Evolutionary conservation across 2,113 vertebrate genomes (phyloP).

Genomic region (Lampris megalopsis): DNA sequence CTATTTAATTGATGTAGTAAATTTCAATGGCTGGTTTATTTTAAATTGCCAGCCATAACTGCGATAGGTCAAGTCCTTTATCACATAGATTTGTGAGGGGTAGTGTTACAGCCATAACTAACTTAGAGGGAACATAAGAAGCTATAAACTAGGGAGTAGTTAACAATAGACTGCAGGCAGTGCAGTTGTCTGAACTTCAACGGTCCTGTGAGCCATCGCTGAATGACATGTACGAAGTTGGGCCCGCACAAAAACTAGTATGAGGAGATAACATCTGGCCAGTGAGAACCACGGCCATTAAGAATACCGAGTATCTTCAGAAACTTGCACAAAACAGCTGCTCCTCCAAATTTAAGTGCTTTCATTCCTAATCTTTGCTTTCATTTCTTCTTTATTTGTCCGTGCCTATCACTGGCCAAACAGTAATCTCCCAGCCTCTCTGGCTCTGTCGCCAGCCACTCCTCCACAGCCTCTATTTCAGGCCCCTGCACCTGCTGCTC

Average conservation of each 20-base stretch:
- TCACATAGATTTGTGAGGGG: conserved; percentile 2
- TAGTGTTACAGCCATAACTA: conserved; percentile 38
- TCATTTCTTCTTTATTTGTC: conserved; percentile 25
- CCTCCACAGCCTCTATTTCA: conserved; percentile 79
- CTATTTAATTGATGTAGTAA: background rate
- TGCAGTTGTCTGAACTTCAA: background rate
- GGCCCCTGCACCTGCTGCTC: conserved; percentile 79
- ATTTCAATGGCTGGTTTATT: background rate
- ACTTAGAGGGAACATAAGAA: conserved; percentile 18
- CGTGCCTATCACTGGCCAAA: conserved; percentile 22
- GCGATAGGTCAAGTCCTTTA: background rate
- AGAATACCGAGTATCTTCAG: background rate
- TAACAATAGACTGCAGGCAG: conserved; percentile 10
- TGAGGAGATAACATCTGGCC: background rate
- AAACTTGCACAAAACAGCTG: conserved; percentile 9
- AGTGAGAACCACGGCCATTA: background rate
- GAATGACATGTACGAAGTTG: background rate
- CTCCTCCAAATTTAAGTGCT: conserved; percentile 17
- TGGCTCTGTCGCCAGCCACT: conserved; percentile 41
- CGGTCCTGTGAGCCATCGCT: background rate
- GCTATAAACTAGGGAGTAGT: background rate
- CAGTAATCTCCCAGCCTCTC: conserved; percentile 43
- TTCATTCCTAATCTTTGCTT: conserved; percentile 28
- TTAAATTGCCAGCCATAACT: conserved; percentile 12
- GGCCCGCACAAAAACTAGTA: background rate